Evolutionary conservation across 2,113 vertebrate species (phyloP).

Genomic region (Xenopus laevis): DNA sequence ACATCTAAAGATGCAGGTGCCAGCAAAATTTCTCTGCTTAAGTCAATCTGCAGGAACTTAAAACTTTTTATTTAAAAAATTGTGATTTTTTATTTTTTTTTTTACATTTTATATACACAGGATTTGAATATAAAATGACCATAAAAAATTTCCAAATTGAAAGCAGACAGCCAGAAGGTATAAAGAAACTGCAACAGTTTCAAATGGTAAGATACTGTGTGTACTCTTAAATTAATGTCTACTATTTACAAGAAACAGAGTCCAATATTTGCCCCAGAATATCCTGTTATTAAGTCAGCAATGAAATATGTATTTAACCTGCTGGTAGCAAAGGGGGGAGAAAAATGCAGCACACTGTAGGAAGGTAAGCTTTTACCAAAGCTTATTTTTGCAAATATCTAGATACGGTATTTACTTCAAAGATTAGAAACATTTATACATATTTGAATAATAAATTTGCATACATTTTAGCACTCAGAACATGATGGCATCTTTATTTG

Average conservation of each 20-base stretch:
- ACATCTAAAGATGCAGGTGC: conserved; percentile 84
- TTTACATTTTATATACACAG: conserved; percentile 91
- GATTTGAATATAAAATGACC: conserved; percentile 98
- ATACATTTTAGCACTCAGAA: conserved; percentile 73
- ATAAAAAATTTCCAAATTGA: conserved; percentile 95
- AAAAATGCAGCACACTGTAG: conserved; percentile 78
- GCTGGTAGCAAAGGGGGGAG: conserved; percentile 47
- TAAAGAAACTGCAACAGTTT: conserved; percentile 93
- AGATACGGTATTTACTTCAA: conserved; percentile 92
- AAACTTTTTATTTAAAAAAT: conserved; percentile 72
- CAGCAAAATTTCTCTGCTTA: conserved; percentile 82
- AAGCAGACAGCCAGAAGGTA: conserved; percentile 94
- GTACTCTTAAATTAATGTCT: conserved; percentile 85
- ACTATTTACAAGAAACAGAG: conserved; percentile 86
- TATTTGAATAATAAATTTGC: conserved; percentile 71
- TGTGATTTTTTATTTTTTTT: conserved; percentile 64
- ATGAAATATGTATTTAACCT: conserved; percentile 27
- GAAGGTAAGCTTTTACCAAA: conserved; percentile 88
- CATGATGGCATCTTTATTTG: conserved; percentile 61
- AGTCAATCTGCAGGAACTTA: conserved; percentile 90
- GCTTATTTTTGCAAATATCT: conserved; percentile 93
- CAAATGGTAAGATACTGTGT: conserved; percentile 90
- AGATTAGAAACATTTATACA: conserved; percentile 62
- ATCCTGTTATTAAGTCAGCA: conserved; percentile 58
- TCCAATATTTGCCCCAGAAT: conserved; percentile 65